Evolutionary conservation across 2,888 invertebrate genomes (phyloP).

Genomic region (Meteorus colon): DNA sequence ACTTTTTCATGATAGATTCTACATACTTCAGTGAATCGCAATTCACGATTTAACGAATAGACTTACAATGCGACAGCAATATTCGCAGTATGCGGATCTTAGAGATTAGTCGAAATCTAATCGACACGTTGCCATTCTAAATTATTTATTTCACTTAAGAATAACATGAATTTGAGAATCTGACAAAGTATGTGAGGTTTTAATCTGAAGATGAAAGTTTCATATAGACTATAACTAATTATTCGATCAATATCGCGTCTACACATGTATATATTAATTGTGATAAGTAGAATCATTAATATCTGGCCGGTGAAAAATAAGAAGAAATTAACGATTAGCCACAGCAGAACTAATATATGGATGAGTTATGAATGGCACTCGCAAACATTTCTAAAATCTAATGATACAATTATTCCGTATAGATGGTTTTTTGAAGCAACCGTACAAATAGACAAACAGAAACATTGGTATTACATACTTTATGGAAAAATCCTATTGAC

Average conservation of each 20-base stretch:
- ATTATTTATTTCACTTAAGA: neutral
- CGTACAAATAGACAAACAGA: neutral
- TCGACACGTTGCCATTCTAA: neutral
- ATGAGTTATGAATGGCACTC: neutral
- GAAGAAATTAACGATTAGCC: neutral
- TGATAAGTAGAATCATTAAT: neutral
- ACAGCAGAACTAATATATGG: neutral
- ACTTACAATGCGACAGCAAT: too few species aligned
- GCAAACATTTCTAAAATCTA: neutral
- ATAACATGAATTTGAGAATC: neutral
- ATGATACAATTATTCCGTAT: neutral
- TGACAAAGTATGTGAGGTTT: neutral
- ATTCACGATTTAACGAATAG: too few species aligned
- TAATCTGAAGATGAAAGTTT: neutral
- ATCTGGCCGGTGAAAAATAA: neutral
- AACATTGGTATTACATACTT: neutral
- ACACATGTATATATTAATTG: neutral
- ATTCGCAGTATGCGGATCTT: neutral
- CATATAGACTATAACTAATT: neutral
- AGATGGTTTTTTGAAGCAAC: neutral
- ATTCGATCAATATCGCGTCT: neutral
- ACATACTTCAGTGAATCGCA: too few species aligned
- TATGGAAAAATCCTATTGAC: too few species aligned
- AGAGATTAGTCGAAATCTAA: neutral
- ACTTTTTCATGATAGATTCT: too few species aligned